Percentiles rank a stretch among this genome's conserved stretches.
These are phyloP conservation scores for Pseudochirops corinnae DNA, from an alignment of 2,797 vertebrate species.

Conservation along the genomic window DNA sequence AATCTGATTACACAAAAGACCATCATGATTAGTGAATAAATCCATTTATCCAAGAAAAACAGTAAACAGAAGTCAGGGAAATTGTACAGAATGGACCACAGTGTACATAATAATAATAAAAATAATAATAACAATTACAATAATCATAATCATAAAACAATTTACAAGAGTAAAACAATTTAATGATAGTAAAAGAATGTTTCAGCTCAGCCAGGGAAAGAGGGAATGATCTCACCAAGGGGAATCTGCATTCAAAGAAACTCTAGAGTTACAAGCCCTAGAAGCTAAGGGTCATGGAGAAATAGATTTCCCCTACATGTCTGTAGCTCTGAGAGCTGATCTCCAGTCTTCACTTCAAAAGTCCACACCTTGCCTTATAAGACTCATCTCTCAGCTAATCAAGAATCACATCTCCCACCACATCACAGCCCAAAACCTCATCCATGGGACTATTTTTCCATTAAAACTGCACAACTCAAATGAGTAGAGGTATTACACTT, in stretches of 20 bases:
- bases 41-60: neutral
- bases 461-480: neutral
- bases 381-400: neutral
- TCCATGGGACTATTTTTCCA: neutral
- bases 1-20: neutral
- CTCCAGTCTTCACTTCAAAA: neutral
- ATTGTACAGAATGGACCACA: neutral
- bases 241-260: neutral
- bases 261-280: neutral
- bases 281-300: neutral
- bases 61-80: neutral
- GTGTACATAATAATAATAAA: neutral
- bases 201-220: neutral
- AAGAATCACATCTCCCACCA: neutral
- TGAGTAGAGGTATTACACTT: neutral
- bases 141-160: neutral
- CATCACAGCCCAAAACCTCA: neutral
- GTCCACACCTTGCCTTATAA: neutral
- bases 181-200: neutral
- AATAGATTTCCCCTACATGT: neutral
- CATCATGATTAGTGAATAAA: neutral
- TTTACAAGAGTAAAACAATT: neutral
- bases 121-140: no score
- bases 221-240: neutral
- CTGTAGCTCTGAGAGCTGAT: neutral